Percentiles rank a stretch among this genome's conserved stretches.
Conservation (phyloP, 2,888 invertebrate genomes). For the Spodoptera littoralis region DNA sequence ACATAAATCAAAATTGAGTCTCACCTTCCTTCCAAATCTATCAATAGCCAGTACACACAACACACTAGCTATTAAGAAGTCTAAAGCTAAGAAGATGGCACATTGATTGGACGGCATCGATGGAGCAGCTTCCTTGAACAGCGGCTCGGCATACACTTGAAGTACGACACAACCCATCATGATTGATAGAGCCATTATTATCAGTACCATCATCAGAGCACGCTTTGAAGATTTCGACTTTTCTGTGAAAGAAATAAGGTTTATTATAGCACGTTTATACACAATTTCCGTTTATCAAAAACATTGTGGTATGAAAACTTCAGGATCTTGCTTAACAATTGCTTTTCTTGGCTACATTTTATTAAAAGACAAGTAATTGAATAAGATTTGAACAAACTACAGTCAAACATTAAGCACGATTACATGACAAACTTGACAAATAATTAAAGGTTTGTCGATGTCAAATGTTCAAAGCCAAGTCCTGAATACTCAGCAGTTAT, state of each 20-base stretch:
- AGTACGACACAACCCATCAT: constrained; percentile 80
- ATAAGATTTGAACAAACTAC: no score
- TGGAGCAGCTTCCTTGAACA: constrained; percentile 80
- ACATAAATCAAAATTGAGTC: background rate
- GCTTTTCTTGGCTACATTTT: no score
- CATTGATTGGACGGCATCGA: constrained; percentile 78
- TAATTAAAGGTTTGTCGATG: no score
- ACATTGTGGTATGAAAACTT: background rate
- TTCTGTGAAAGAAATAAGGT: constrained; percentile 54
- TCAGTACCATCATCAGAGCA: constrained; percentile 62
- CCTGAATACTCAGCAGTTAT: no score
- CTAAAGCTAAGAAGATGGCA: constrained; percentile 76
- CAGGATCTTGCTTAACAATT: no score
- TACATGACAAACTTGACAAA: no score
- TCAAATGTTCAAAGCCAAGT: no score
- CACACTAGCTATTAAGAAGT: constrained; percentile 70
- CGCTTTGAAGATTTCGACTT: constrained; percentile 71
- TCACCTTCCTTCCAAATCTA: constrained; percentile 78
- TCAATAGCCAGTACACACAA: constrained; percentile 73
- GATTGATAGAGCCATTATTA: constrained; percentile 71
- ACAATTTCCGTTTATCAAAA: background rate
- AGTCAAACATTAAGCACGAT: no score
- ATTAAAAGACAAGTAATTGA: no score
- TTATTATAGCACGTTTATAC: no score
- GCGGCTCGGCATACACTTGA: constrained; percentile 80